These are phyloP conservation scores for Eubasilissa regina DNA, from an alignment of 1,140 invertebrate genomes.

Conservation along the genomic window DNA sequence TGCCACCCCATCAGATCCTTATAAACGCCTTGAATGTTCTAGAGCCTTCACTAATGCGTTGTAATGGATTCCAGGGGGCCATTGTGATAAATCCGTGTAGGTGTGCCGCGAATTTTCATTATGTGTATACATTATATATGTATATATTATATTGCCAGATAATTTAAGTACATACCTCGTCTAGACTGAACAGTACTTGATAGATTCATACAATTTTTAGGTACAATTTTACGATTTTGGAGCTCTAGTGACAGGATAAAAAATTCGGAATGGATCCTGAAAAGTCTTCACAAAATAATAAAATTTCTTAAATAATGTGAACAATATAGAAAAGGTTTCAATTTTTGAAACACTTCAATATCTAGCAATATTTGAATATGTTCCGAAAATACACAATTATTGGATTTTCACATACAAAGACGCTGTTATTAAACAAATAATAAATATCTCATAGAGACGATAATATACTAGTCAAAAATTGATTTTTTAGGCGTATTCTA, in stretches of 20 bases:
- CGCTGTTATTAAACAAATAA: too few relatives aligned
- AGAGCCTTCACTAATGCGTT: conserved; percentile 50
- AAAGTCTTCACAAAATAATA: background rate
- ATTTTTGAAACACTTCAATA: too few relatives aligned
- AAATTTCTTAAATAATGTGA: too few relatives aligned
- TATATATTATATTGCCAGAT: conserved; percentile 37
- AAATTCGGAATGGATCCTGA: background rate
- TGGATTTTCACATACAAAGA: too few relatives aligned
- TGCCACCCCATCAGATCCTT: conserved; percentile 36
- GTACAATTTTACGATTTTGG: too few relatives aligned
- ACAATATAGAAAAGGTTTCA: too few relatives aligned
- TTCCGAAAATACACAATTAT: too few relatives aligned
- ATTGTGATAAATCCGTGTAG: conserved; percentile 54
- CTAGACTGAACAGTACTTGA: conserved; percentile 15
- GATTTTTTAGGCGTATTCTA: too few relatives aligned
- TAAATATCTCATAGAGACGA: too few relatives aligned
- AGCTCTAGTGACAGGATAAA: too few relatives aligned
- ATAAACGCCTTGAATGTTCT: conserved; percentile 37
- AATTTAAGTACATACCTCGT: conserved; percentile 19
- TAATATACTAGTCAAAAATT: too few relatives aligned
- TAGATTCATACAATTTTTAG: background rate
- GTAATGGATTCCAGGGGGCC: conserved; percentile 54
- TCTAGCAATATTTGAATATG: too few relatives aligned
- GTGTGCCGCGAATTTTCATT: conserved; percentile 47
- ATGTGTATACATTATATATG: conserved; percentile 1